A percentile compares a stretch with the other conserved stretches of the same genome.
phyloP scores from a whole-genome alignment of 2,113 vertebrate genomes.

The Tenrec ecaudatus region DNA sequence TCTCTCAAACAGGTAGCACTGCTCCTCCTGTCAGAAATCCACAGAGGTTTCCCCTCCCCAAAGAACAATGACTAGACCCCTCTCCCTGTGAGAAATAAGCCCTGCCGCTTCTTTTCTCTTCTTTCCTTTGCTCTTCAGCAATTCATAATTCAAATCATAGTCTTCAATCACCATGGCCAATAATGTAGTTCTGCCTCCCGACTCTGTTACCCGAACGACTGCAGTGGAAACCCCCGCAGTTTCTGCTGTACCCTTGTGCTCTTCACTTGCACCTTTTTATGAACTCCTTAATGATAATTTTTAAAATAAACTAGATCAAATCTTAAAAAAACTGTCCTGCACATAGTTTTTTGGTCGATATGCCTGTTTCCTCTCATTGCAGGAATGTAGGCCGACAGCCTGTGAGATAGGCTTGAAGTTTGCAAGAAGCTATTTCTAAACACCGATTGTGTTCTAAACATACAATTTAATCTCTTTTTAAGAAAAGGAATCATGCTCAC shows the following conservation, averaged over 20 bases:
- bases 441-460: accelerated
- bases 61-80: neutral
- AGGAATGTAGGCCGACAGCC: neutral
- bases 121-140: neutral
- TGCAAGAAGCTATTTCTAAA: neutral
- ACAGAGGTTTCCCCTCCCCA: neutral
- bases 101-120: neutral
- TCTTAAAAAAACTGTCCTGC: neutral
- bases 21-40: constrained; percentile 32
- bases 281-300: neutral
- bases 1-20: neutral
- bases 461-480: neutral
- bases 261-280: too few species aligned
- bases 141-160: neutral
- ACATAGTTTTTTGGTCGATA: neutral
- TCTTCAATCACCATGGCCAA: neutral
- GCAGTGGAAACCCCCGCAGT: neutral
- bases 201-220: neutral
- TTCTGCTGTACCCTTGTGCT: neutral
- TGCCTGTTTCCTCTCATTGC: too few species aligned
- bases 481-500: neutral
- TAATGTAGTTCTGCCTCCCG: neutral
- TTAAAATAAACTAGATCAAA: neutral
- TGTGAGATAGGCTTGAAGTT: too few species aligned
- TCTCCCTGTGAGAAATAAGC: neutral